Base-by-base conservation (phyloP, 2,797 vertebrate genomes). In the Iguana delicatissima region DNA sequence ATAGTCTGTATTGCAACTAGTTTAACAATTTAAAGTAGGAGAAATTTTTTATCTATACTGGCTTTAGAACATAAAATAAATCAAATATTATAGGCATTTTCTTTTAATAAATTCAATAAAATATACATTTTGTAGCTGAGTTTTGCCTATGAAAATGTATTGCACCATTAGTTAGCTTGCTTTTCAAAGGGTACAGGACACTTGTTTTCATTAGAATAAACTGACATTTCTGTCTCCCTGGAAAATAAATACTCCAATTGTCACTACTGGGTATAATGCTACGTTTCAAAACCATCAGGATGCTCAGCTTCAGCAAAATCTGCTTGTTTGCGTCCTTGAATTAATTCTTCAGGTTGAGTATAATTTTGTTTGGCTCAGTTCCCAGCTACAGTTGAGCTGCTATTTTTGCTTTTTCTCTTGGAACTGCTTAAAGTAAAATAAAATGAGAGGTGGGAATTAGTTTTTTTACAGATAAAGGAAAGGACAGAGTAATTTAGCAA, bases 311-410 rank as follows among this genome's bases (percentile, higher is more conserved):
- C 0, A 0, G 72, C 90, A 64, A 67, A 50, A 14, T 92, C 87
- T 87, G 35, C 87, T 82, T 94, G 77, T 64, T 84, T 91, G 84
- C 3, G 81, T 77, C 90, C 94, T 79, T 94, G 69, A 88, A 89
- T 90, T 62, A 91, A 89, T 90, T 94, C 87, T 62, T 93, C 91
- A 42, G 79, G 86, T 91, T 95, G 92, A 50, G 89, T 91, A 72
- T 87, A 81, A 20, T 84, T 89, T 92, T 95, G 82, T 12, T 92
- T 94, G 91, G 90, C 93, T 80, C 91, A 93, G 86, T 96, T 95
- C 64, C 91, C 91, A 82, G 74, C 57, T 93, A 92, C 82, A 50
- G 50, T 93, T 81, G 79, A 93, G 2, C 89, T 73, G 35, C 91
- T 52, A 50, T 1, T 16, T 13, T 92, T 93, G 16, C 5, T 87